Evolutionary conservation across 2,797 vertebrate genomes (phyloP).

Genomic region (Thalassophryne amazonica): DNA sequence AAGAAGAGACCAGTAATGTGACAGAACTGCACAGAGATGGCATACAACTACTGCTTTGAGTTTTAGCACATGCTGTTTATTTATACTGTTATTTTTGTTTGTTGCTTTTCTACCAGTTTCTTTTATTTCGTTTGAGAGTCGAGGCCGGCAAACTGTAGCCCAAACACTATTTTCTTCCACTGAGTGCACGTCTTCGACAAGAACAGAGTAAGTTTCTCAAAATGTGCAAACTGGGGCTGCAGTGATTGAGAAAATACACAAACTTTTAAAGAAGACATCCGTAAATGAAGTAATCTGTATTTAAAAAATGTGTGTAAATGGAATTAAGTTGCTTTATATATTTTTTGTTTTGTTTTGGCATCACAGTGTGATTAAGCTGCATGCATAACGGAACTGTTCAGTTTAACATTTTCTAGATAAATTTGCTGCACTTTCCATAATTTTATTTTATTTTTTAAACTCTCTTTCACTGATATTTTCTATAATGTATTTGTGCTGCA

Average conservation of each 20-base stretch:
- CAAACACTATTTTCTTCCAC: conserved; percentile 67
- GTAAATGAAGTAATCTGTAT: conserved; percentile 93
- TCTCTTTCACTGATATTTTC: conserved; percentile 52
- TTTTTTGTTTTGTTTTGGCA: too few species aligned
- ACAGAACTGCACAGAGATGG: conserved; percentile 88
- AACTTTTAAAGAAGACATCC: conserved; percentile 81
- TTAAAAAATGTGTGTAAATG: conserved; percentile 93
- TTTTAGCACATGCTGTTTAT: conserved; percentile 87
- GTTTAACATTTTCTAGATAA: conserved; percentile 91
- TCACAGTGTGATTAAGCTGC: conserved; percentile 93
- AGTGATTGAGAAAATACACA: conserved; percentile 84
- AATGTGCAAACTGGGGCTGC: conserved; percentile 89
- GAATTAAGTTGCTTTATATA: conserved; percentile 86
- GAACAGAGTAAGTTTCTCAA: conserved; percentile 74
- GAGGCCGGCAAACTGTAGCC: conserved; percentile 60
- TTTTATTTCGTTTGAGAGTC: conserved; percentile 39
- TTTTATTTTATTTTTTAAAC: conserved; percentile 36
- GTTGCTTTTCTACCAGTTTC: conserved; percentile 6
- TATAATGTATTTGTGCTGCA: conserved; percentile 83
- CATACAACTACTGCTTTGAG: conserved; percentile 91
- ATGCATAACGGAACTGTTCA: conserved; percentile 96
- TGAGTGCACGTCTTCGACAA: conserved; percentile 51
- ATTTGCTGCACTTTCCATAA: conserved; percentile 86
- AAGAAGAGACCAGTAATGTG: conserved; percentile 64
- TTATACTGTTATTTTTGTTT: conserved; percentile 56